phyloP scores from a whole-genome alignment of 2,888 invertebrate species.

The Meghimatium bilineatum region DNA sequence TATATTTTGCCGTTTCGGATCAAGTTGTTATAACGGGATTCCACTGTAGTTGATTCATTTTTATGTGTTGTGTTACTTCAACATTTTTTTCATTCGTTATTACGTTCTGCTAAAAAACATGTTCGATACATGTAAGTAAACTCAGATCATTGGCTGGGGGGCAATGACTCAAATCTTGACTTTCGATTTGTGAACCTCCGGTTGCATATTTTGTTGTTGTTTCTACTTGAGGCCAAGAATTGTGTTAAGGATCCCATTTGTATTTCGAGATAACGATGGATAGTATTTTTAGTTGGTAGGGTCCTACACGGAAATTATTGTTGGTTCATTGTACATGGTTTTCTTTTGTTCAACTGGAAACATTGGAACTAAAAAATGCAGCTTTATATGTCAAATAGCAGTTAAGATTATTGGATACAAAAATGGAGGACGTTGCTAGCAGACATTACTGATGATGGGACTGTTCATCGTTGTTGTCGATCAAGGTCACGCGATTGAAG shows the following conservation, averaged over 20 bases:
- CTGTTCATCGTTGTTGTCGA: constrained; percentile 29
- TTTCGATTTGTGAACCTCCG: constrained; percentile 38
- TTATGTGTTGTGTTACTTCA: too few species aligned
- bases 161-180: constrained; percentile 37
- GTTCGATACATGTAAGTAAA: too few species aligned
- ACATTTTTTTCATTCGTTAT: too few species aligned
- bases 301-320: too few species aligned
- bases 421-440: not conserved
- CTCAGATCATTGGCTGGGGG: constrained; percentile 42
- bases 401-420: not conserved
- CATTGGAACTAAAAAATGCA: too few species aligned
- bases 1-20: too few species aligned
- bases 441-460: constrained; percentile 22
- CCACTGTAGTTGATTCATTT: too few species aligned
- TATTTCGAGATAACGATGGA: constrained; percentile 43
- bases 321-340: too few species aligned
- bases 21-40: too few species aligned
- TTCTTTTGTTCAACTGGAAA: too few species aligned
- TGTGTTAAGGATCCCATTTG: not conserved
- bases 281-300: not conserved
- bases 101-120: too few species aligned
- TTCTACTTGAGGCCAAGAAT: constrained; percentile 37
- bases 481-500: constrained; percentile 58
- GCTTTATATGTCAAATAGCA: not conserved
- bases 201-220: not conserved